Percentiles rank a stretch among this genome's conserved stretches.
Conservation (phyloP, 2,888 invertebrate species). For the Cheilosia vulpina region DNA sequence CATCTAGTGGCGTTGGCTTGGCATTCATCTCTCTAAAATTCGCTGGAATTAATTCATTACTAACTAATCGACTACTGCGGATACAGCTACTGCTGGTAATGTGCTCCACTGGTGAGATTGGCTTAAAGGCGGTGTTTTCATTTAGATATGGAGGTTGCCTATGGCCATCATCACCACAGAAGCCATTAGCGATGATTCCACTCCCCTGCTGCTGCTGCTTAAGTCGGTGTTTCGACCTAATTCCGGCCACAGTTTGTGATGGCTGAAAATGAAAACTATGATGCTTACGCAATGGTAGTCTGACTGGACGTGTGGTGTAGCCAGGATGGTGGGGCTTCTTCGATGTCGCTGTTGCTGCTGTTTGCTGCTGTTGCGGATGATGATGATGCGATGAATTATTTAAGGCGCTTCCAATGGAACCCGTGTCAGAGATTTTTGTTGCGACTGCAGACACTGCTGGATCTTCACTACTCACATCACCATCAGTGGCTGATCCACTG, state of each 20-base stretch:
- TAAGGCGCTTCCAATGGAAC: constrained; percentile 56
- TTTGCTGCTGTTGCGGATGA: constrained; percentile 59
- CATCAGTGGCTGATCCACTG: constrained; percentile 67
- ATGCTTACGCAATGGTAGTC: constrained; percentile 83
- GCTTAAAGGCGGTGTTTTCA: constrained; percentile 82
- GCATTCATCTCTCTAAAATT: constrained; percentile 47
- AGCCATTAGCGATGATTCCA: constrained; percentile 19
- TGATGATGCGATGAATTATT: constrained; percentile 77
- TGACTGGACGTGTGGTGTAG: constrained; percentile 80
- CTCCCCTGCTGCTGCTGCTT: constrained; percentile 55
- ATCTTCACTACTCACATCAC: constrained; percentile 66
- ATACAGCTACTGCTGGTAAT: constrained; percentile 28
- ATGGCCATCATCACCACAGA: constrained; percentile 30
- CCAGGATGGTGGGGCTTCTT: constrained; percentile 73
- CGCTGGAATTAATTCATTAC: constrained; percentile 60
- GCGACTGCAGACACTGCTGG: constrained; percentile 20
- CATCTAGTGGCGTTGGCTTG: constrained; percentile 80
- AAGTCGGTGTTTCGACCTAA: constrained; percentile 72
- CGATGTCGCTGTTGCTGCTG: constrained; percentile 24
- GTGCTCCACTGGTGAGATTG: constrained; percentile 80
- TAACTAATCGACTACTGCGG: constrained; percentile 57
- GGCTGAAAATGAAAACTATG: constrained; percentile 83
- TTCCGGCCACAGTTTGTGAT: constrained; percentile 81
- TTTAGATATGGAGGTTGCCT: constrained; percentile 79
- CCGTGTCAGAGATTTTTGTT: constrained; percentile 49